Base-by-base conservation (phyloP, 2,113 vertebrate species). In the Marcusenius ussheri region DNA sequence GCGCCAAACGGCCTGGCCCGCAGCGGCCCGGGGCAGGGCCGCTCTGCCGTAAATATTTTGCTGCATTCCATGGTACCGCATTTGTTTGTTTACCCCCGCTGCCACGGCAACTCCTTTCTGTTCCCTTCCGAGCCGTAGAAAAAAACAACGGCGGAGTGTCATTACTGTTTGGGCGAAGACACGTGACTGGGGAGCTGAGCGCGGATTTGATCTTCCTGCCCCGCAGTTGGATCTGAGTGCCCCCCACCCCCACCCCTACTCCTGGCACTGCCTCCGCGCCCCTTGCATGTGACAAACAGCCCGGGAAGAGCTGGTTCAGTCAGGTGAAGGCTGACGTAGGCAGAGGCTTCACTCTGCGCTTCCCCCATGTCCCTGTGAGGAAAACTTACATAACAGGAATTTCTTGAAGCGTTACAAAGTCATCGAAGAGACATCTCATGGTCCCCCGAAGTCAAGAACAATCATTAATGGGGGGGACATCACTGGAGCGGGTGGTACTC, bases 11-110 rank as follows among this genome's bases (percentile, higher is more conserved):
- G 95, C 95, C 94, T 95, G 92, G 94, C 94, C 94, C 93, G 91
- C 93, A 95, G 95, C 94, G 95, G 95, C 95, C 62, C 94, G 94
- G 94, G 95, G 94, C 94, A 95, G 96, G 88, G 84, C 91, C 96
- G 95, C 96, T 96, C 95, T 93, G 94, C 94, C 95, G 93, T 95
- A 97, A 95, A 95, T 96, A 96, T 96, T 96, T 95, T 95, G 94
- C 93, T 93, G 93, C 96, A 95, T 97, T 97, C 96, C 96, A 94
- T 91, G 92, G 95, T 94, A 96, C 96, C 95, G 96, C 95, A 90
- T 96, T 93, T 97, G 96, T 97, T 97, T 97, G 97, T 97, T 97
- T 96, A 94, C 95, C 62, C 94, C 92, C 93, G 95, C 94, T 92
- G 45, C 96, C 95, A 97, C 95, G 94, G 96, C 93, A 97, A 97